Conservation (phyloP, 1,140 invertebrate species). For the Philopotamus ludificatus region DNA sequence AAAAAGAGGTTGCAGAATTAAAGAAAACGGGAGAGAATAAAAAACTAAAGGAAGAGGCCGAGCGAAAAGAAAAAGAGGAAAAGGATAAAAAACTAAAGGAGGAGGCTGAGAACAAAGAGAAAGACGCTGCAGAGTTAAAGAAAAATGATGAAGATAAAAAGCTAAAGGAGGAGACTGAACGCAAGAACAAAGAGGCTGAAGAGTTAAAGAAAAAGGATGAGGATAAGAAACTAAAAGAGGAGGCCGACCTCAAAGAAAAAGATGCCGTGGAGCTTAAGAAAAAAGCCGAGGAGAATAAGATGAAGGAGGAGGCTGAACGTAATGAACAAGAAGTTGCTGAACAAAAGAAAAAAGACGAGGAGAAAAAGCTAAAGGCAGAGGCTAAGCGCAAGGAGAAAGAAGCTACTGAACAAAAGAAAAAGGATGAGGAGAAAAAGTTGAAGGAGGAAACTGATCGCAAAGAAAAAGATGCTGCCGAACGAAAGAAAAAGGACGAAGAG, state of each 20-base stretch:
- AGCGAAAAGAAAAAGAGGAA: constrained; percentile 35
- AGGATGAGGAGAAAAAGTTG: constrained; percentile 18
- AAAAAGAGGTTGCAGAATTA: neutral
- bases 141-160: constrained; percentile 31
- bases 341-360: neutral
- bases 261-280: too few species aligned
- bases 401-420: constrained; percentile 30
- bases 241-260: constrained; percentile 36
- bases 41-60: constrained; percentile 24
- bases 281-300: constrained; percentile 40
- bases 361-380: neutral
- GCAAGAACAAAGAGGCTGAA: too few species aligned
- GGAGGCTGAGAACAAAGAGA: constrained; percentile 11
- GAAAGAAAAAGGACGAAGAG: neutral
- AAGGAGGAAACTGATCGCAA: constrained; percentile 9
- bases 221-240: constrained; percentile 8
- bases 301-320: neutral
- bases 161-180: too few species aligned
- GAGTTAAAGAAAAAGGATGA: constrained; percentile 4
- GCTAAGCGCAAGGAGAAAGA: too few species aligned
- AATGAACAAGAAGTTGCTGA: too few species aligned
- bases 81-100: constrained; percentile 28
- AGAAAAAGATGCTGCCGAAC: constrained; percentile 12
- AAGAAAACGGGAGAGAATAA: neutral
- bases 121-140: constrained; percentile 21